Percentiles rank a stretch among this genome's conserved stretches.
phyloP scores from a whole-genome alignment of 1,140 invertebrate species.

The Drosophila micromelanica region DNA sequence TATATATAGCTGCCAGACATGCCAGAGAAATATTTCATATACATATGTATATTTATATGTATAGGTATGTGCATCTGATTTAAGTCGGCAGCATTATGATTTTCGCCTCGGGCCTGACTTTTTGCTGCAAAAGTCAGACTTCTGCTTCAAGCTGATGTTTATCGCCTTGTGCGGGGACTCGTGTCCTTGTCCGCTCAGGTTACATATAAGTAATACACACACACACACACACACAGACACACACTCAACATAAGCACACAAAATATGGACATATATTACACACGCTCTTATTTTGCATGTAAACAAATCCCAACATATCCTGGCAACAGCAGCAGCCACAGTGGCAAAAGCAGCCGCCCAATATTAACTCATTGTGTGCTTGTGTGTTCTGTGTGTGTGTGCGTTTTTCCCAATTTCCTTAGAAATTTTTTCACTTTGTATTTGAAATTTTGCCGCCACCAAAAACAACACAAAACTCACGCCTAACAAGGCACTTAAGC shows the following conservation, averaged over 20 bases:
- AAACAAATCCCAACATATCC: constrained; percentile 67
- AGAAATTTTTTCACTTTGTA: constrained; percentile 39
- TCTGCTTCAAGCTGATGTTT: constrained; percentile 54
- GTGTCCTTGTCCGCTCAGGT: constrained; percentile 53
- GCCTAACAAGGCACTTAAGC: constrained; percentile 74
- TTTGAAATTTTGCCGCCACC: constrained; percentile 73
- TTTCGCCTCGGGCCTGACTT: constrained; percentile 41
- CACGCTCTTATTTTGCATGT: constrained; percentile 58
- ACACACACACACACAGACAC: constrained; percentile 16
- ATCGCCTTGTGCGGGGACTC: constrained; percentile 30
- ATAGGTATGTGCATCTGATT: background rate
- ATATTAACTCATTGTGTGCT: constrained; percentile 37
- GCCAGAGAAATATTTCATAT: constrained; percentile 22
- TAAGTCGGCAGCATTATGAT: background rate
- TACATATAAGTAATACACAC: constrained; percentile 52
- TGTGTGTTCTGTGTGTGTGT: constrained; percentile 7
- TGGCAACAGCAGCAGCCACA: constrained; percentile 24
- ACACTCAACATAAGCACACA: background rate
- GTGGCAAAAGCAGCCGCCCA: constrained; percentile 21
- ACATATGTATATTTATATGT: background rate
- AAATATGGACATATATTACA: constrained; percentile 3
- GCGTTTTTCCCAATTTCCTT: constrained; percentile 43
- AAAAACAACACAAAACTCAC: constrained; percentile 65
- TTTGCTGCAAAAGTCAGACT: constrained; percentile 45
- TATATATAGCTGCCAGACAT: constrained; percentile 37